These are phyloP conservation scores for Carapus acus DNA, from an alignment of 2,797 vertebrate species.

Conservation along the genomic window DNA sequence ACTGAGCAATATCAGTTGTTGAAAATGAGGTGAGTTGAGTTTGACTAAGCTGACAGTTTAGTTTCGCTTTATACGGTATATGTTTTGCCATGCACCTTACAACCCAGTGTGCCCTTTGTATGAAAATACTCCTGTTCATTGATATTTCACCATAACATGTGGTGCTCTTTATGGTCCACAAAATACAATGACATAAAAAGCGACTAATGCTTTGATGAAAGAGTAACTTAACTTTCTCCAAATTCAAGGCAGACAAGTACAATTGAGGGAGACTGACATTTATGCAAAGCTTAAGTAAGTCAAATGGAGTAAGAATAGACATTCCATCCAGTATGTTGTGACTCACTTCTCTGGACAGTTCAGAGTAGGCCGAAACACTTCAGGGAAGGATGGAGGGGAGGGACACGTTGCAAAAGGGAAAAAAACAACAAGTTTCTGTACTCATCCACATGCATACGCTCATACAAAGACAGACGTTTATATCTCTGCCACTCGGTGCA, in stretches of 20 bases:
- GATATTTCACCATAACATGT: too few species aligned
- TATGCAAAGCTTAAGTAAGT: constrained; percentile 63
- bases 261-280: constrained; percentile 63
- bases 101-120: too few species aligned
- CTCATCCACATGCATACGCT: constrained; percentile 9
- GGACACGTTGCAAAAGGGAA: constrained; percentile 33
- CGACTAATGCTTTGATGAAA: constrained; percentile 53
- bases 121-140: too few species aligned
- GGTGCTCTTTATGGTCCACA: too few species aligned
- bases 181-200: too few species aligned
- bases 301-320: constrained; percentile 53
- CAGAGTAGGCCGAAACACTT: constrained; percentile 49
- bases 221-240: constrained; percentile 56
- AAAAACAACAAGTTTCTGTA: constrained; percentile 19
- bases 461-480: constrained; percentile 12
- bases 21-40: too few species aligned
- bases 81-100: too few species aligned
- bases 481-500: constrained; percentile 6
- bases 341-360: constrained; percentile 42
- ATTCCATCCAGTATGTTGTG: constrained; percentile 41
- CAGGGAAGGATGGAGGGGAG: constrained; percentile 25
- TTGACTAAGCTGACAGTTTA: too few species aligned
- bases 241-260: constrained; percentile 44
- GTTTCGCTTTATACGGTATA: too few species aligned
- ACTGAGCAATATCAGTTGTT: too few species aligned